Evolutionary conservation across 2,797 vertebrate genomes (phyloP), one percentile per base, ranked within the genome.

Genomic region (Alca torda): DNA sequence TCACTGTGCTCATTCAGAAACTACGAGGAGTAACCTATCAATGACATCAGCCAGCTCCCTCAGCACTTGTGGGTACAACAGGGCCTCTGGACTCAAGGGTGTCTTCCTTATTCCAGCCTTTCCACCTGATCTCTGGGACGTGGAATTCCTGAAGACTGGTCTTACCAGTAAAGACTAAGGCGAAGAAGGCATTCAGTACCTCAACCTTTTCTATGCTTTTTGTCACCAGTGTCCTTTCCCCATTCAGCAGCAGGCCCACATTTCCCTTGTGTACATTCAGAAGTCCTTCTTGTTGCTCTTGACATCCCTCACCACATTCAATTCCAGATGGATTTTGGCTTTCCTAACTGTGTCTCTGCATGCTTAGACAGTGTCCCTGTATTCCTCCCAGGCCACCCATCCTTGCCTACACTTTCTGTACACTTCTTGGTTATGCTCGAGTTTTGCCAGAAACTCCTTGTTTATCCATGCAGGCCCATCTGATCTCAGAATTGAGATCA

Each of bases 361-460:
- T 5, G 10, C 48, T 75, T 35, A 65, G 8, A 48, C 20, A 57
- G 11, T 4, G 6, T 16, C 17, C 45, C 57, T 67, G 7, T 24
- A 35, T 30, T 61, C 25, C 28, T 72, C 54, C 4, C 63, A 68
- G 26, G 11, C 5, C 20, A 31, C 10, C 4, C 18, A 28, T 59
- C 31, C 46, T 59, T 41, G 28, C 10, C 74, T 64, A 25, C 3
- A 10, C 31, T 14, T 88, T 30, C 35, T 56, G 30, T 16, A 68
- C 6, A n/a, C 5, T 57, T 53, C 31, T 15, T 53, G 9, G 15
- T 80, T 70, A 57, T 16, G 39, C 10, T n/a, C 0, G 0, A 53
- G 28, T 43, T 83, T 46, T 65, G 11, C 20, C 50, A 74, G n/a
- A 53, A 88, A 65, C 39, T 10, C 21, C 16, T 43, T 56, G 31